Evolutionary conservation across 2,113 vertebrate genomes (phyloP).

Genomic region (Heterocephalus glaber): DNA sequence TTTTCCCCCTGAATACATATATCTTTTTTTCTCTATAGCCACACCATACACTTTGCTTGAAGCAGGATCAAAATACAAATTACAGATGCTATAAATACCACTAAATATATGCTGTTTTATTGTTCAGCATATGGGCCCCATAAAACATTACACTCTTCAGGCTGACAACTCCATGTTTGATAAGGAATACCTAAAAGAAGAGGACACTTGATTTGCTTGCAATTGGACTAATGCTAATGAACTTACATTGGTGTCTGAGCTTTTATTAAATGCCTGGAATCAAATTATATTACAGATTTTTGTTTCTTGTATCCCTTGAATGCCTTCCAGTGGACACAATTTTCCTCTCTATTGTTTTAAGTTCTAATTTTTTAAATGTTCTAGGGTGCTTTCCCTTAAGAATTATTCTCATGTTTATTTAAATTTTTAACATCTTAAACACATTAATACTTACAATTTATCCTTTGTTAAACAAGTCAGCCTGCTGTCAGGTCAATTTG

Average conservation of each 20-base stretch:
- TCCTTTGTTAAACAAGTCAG: neutral
- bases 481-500: neutral
- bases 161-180: neutral
- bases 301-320: neutral
- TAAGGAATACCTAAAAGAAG: conserved; percentile 2
- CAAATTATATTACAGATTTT: neutral
- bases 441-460: neutral
- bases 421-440: neutral
- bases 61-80: conserved; percentile 43
- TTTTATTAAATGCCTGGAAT: conserved; percentile 4
- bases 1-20: neutral
- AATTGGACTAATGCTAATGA: neutral
- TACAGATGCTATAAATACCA: neutral
- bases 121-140: neutral
- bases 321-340: neutral
- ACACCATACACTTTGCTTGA: neutral
- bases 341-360: neutral
- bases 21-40: neutral
- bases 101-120: neutral
- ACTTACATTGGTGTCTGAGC: neutral
- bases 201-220: neutral
- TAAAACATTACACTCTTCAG: conserved; percentile 17
- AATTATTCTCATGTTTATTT: neutral
- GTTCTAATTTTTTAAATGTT: neutral
- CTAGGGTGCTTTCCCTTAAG: neutral